Evolutionary conservation across 1,140 invertebrate species (phyloP), one percentile per base, ranked within the genome.

Genomic region (Heterodera schachtii): DNA sequence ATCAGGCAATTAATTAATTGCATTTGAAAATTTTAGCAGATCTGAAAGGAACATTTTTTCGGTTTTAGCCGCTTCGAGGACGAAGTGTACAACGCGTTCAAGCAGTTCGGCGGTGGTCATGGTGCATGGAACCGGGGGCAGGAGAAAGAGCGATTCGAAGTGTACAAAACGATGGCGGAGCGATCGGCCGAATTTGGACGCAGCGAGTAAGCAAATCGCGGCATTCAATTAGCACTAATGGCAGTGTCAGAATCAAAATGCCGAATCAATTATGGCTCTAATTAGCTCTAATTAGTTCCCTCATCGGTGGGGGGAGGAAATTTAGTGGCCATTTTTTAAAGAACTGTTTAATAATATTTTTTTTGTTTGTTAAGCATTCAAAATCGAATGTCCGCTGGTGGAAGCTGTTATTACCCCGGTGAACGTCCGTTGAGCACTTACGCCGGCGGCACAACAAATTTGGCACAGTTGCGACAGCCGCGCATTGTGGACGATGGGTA

Each of bases 131-230:
- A 7, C 47, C 16, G 44, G 4, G 52, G 57, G 16, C 44, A 16
- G 31, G 60, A 60, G 21, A 78, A 78, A 67, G 76, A 78, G 69
- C 84, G 86, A 47, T 89, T 90, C 75, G 88, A 90, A 85, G 88
- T 89, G 41, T 89, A 89, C 75, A 84, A 87, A 76, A 89, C 88
- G 47, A 79, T 88, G 43, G 88, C 88, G 19, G 88, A 89, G 79
- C 64, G 88, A 66, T 86, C 85, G 60, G 82, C 87, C 19, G 89
- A 89, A 66, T 80, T 80, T 66, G 79, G 70, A 6, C 49, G 75
- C 44, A 80, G 44, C n/a, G 79, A 78, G 76, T 78, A 43, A 13
- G 57, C 31, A 0, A 31, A 31, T 31, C 31, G 1, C 31, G 1
- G 31, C 31, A 31, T 31, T 31, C 0, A 0, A 31, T 31, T 31